Evolutionary conservation across 2,113 vertebrate species (phyloP), one percentile per base, ranked within the genome.

Genomic region (Scomber japonicus): DNA sequence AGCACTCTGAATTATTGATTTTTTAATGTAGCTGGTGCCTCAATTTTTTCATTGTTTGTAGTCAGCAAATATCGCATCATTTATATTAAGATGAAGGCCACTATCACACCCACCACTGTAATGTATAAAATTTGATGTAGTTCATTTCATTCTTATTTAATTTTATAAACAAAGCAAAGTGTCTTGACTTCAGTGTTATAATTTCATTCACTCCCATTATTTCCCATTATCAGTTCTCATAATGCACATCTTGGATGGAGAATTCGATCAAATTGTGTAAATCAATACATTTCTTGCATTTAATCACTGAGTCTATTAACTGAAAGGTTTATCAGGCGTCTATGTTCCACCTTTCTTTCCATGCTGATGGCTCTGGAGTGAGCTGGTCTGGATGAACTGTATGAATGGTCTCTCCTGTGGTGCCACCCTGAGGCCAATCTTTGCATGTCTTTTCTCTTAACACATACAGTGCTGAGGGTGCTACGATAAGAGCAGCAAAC

Each of bases 191-290:
- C 16, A 50, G 19, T 46, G 14, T 75, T 60, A 62, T 35, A 51
- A 5, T 40, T 74, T 50, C 49, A 45, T 45, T 7, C 62, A 49
- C 19, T 51, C 14, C 79, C 71, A 60, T 76, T 70, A 60, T 63
- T 69, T 55, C 13, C 24, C 44, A 81, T 78, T 19, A 81, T 78
- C 53, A 75, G 0, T 54, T 66, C 30, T 64, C 55, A 74, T 89
- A 71, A 81, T 77, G 50, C 57, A 81, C 59, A 62, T 68, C 19
- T 56, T 82, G 62, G 30, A 5, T 56, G 64, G 67, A 65, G 30
- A 8, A 24, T 71, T 80, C n/a, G 5, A 78, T 72, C 19, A 71
- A 53, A 12, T 59, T 80, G 75, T 71, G 79, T 68, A 82, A 84
- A 79, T 49, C 31, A 45, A 85, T 85, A 65, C 5, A 40, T 56